phyloP scores from a whole-genome alignment of 2,888 invertebrate species.

The Drosophila affinis region DNA sequence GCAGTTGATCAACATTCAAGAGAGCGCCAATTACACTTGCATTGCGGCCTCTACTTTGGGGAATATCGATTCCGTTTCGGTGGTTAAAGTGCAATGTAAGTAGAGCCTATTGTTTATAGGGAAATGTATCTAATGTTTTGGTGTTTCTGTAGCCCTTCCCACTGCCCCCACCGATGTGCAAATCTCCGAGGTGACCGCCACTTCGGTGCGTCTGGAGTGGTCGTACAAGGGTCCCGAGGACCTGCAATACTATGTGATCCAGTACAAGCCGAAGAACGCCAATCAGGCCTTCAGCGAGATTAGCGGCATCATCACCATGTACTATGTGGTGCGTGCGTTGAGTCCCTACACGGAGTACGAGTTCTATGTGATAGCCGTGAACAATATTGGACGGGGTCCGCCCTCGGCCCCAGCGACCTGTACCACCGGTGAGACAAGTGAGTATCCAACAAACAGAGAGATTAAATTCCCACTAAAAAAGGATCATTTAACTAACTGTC shows the following conservation, averaged over 20 bases:
- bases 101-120: slow-evolving; percentile 49
- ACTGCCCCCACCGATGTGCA: slow-evolving; percentile 94
- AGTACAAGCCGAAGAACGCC: slow-evolving; percentile 97
- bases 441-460: slow-evolving; percentile 78
- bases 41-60: slow-evolving; percentile 97
- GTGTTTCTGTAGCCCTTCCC: slow-evolving; percentile 89
- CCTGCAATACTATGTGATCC: slow-evolving; percentile 97
- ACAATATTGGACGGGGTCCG: slow-evolving; percentile 95
- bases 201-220: slow-evolving; percentile 96
- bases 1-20: slow-evolving; percentile 92
- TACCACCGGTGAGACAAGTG: slow-evolving; percentile 98
- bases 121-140: background rate
- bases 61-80: slow-evolving; percentile 93
- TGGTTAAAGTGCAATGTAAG: slow-evolving; percentile 98
- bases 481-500: slow-evolving; percentile 40
- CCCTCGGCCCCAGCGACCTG: slow-evolving; percentile 94
- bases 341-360: slow-evolving; percentile 98
- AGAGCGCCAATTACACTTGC: slow-evolving; percentile 98
- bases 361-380: slow-evolving; percentile 97
- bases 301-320: slow-evolving; percentile 95
- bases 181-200: slow-evolving; percentile 96
- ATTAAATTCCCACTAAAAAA: slow-evolving; percentile 5
- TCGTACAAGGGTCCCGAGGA: slow-evolving; percentile 94
- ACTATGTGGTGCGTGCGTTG: slow-evolving; percentile 94
- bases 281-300: slow-evolving; percentile 96